A percentile compares a stretch with the other conserved stretches of the same genome.
Conservation (phyloP, 2,113 vertebrate genomes). For the Platanista minor region DNA sequence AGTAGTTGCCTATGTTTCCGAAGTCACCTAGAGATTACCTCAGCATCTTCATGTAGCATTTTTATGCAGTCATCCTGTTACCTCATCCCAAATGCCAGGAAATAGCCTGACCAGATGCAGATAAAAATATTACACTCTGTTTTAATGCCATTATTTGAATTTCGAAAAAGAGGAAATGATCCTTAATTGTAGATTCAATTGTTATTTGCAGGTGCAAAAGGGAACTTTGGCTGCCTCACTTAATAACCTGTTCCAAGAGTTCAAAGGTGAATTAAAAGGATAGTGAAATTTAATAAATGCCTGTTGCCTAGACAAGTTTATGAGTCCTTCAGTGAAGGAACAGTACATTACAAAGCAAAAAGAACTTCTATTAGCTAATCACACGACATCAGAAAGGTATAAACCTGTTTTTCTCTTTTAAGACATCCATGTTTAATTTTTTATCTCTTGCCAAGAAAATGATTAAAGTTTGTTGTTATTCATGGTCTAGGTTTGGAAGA, state of each 20-base stretch:
- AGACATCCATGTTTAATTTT: not conserved
- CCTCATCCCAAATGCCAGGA: conserved; percentile 55
- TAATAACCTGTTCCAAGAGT: conserved; percentile 41
- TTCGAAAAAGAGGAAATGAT: conserved; percentile 63
- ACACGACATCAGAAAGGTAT: not conserved
- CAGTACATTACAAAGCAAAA: conserved; percentile 1
- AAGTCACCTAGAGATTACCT: conserved; percentile 13
- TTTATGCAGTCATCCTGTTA: conserved; percentile 44
- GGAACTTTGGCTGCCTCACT: conserved; percentile 22
- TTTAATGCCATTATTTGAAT: conserved; percentile 68
- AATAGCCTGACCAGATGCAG: conserved; percentile 60
- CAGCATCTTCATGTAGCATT: conserved; percentile 18
- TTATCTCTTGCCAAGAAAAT: conserved; percentile 53
- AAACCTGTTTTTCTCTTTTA: conserved; percentile 36
- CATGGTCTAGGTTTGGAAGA: conserved; percentile 3
- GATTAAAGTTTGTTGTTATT: conserved; percentile 51
- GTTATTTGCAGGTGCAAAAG: conserved; percentile 68
- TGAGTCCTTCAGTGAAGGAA: conserved; percentile 47
- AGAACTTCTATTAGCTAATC: conserved; percentile 30
- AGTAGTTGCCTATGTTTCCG: not conserved
- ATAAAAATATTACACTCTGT: conserved; percentile 57
- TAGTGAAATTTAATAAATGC: conserved; percentile 59
- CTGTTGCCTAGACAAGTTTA: conserved; percentile 54
- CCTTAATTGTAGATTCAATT: conserved; percentile 62
- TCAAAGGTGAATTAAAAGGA: conserved; percentile 55